Base-by-base conservation (phyloP, 2,797 vertebrate genomes). In the Enteromius anoplus region DNA sequence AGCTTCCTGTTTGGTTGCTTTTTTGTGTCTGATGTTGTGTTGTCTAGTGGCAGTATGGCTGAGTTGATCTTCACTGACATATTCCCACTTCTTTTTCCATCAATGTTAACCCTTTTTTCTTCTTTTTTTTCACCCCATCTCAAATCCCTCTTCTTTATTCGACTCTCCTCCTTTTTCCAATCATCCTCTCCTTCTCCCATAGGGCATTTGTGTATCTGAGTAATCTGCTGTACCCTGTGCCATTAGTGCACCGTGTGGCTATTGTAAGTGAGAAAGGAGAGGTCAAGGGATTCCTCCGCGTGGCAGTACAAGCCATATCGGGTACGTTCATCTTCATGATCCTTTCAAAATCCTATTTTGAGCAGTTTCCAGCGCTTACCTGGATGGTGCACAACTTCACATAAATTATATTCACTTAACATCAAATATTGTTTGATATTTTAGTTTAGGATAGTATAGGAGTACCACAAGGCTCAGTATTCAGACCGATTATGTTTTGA, bases 171-270 rank as follows among this genome's bases (percentile, higher is more conserved):
- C 29, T 78, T 65, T 49, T 51, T 34, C 19, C 71, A n/a, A 62
- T 49, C 69, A 65, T 19, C 37, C 42, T 55, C 58, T 45, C 4
- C 45, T 73, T 60, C 81, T 72, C 55, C 69, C 49, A 81, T 94
- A 99, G 98, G 93, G 98, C 98, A 83, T 99, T 99, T 85, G 98
- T 99, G 89, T 99, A 99, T 92, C 94, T 99, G 92, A 99, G 98
- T 91, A 99, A 99, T 93, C 94, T 99, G 91, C 94, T 99, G 72
- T 99, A 99, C 87, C 97, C 97, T 0, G 98, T 99, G 86, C 97
- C 98, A 0, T 92, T 99, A 92, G 97, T 99, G 1, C 98, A 99
- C 85, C 97, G 98, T 0, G 97, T 98, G 85, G 97, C 98, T 88
- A 97, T 99, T 0, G 98, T 99, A 91, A 99, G 97, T 0, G 97